Evolutionary conservation across 2,888 invertebrate species (phyloP).

Genomic region (Danaus chrysippus): DNA sequence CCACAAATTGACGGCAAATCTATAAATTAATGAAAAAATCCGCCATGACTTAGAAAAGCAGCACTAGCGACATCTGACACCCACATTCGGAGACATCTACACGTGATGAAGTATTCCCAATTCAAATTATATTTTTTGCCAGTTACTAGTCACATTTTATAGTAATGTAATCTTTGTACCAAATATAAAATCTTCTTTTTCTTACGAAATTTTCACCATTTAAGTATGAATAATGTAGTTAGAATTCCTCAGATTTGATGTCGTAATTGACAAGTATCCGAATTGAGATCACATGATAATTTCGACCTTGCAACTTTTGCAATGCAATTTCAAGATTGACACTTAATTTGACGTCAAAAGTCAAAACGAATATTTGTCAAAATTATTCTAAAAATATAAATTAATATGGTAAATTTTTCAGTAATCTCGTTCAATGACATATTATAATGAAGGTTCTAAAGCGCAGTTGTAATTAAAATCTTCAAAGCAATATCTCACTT

Average conservation of each 20-base stretch:
- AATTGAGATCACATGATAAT: conserved; percentile 40
- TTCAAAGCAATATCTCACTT: conserved; percentile 37
- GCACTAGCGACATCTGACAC: conserved; percentile 72
- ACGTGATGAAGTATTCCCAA: conserved; percentile 65
- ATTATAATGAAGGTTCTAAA: conserved; percentile 42
- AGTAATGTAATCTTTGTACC: too few species aligned
- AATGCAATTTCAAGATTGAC: conserved; percentile 26
- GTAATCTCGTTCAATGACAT: conserved; percentile 25
- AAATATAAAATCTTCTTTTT: too few species aligned
- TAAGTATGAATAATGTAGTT: too few species aligned
- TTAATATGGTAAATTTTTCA: conserved; percentile 20
- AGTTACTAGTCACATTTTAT: conserved; percentile 32
- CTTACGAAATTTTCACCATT: too few species aligned
- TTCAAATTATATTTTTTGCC: conserved; percentile 62
- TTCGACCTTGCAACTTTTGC: conserved; percentile 18
- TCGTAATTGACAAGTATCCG: conserved; percentile 14
- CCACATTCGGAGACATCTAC: conserved; percentile 47
- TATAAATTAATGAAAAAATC: conserved; percentile 71
- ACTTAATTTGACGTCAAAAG: conserved; percentile 30
- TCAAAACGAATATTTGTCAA: conserved; percentile 29
- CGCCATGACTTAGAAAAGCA: conserved; percentile 72
- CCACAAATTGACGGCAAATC: conserved; percentile 66
- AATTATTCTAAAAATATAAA: conserved; percentile 26
- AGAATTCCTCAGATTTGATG: too few species aligned
- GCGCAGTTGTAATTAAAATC: conserved; percentile 26